Evolutionary conservation across 1,140 invertebrate species (phyloP).

Genomic region (Lasioglossum albipes): DNA sequence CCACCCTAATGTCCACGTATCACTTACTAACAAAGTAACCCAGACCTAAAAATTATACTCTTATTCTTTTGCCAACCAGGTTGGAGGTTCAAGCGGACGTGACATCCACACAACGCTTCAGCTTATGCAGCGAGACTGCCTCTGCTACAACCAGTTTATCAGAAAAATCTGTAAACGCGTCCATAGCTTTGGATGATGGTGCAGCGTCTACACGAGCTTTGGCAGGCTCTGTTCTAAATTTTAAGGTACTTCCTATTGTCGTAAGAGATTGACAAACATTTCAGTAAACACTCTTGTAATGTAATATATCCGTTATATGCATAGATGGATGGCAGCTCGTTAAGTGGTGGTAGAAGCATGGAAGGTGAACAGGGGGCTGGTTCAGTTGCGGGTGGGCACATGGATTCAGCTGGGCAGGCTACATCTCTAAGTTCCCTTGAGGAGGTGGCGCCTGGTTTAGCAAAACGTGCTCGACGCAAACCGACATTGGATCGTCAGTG

Average conservation of each 20-base stretch:
- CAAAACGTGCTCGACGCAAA: slow-evolving; percentile 74
- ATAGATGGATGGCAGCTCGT: slow-evolving; percentile 73
- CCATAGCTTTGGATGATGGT: slow-evolving; percentile 84
- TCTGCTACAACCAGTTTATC: slow-evolving; percentile 86
- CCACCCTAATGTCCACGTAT: too few species aligned
- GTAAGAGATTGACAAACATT: neutral
- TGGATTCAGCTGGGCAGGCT: slow-evolving; percentile 75
- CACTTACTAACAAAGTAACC: neutral
- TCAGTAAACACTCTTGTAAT: neutral
- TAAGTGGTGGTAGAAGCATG: slow-evolving; percentile 65
- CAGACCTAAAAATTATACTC: neutral
- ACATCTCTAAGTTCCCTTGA: slow-evolving; percentile 80
- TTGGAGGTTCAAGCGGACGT: slow-evolving; percentile 90
- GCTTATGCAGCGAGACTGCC: slow-evolving; percentile 86
- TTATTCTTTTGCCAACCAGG: slow-evolving; percentile 71
- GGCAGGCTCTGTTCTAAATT: slow-evolving; percentile 88
- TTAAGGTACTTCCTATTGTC: slow-evolving; percentile 76
- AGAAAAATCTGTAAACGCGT: slow-evolving; percentile 85
- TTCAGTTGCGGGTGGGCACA: slow-evolving; percentile 67
- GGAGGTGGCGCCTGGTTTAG: slow-evolving; percentile 77
- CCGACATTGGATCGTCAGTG: slow-evolving; percentile 72
- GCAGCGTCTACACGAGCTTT: slow-evolving; percentile 87
- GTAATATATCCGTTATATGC: neutral
- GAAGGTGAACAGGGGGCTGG: slow-evolving; percentile 71
- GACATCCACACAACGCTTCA: slow-evolving; percentile 85